A percentile compares a stretch with the other conserved stretches of the same genome.
phyloP scores from a whole-genome alignment of 2,888 invertebrate genomes.

The Colletes collaris region DNA sequence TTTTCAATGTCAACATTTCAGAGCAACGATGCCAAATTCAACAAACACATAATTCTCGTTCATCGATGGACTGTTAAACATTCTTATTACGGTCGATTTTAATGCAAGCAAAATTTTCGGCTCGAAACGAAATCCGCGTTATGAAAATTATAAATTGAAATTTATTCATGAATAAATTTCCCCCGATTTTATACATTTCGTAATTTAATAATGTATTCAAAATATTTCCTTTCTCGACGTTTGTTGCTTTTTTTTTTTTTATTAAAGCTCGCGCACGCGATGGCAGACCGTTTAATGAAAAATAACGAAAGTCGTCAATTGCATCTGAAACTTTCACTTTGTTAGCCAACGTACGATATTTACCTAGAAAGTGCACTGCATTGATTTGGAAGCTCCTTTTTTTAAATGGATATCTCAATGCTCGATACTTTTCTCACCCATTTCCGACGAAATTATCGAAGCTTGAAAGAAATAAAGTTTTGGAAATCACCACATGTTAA shows the following conservation, averaged over 20 bases:
- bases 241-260: neutral
- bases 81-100: neutral
- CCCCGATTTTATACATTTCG: no score
- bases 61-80: neutral
- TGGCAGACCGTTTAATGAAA: constrained; percentile 23
- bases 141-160: neutral
- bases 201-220: no score
- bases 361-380: constrained; percentile 55
- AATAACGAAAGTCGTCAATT: constrained; percentile 46
- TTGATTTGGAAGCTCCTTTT: constrained; percentile 47
- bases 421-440: constrained; percentile 41
- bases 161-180: neutral
- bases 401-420: constrained; percentile 51
- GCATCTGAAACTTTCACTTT: constrained; percentile 52
- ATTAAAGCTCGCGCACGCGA: neutral
- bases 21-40: neutral
- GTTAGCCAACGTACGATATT: constrained; percentile 51
- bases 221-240: neutral
- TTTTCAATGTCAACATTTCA: constrained; percentile 22
- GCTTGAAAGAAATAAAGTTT: constrained; percentile 51
- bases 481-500: constrained; percentile 21
- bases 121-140: neutral
- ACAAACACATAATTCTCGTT: neutral
- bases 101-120: no score
- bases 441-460: constrained; percentile 47